Evolutionary conservation across 2,113 vertebrate species (phyloP).

Genomic region (Taxidea taxus): DNA sequence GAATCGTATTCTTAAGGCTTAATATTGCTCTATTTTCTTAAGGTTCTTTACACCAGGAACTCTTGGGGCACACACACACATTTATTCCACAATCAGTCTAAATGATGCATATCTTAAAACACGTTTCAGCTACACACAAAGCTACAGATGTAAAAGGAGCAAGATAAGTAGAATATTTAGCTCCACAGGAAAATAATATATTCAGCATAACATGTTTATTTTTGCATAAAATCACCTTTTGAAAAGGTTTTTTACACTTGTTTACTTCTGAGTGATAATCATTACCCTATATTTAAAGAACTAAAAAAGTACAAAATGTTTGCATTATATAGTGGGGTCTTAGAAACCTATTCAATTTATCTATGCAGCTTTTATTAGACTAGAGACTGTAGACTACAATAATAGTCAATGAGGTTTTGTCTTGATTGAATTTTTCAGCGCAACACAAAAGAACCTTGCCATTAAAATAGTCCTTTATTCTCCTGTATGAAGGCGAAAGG

Average conservation of each 20-base stretch:
- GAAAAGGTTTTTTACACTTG: constrained; percentile 73
- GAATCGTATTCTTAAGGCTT: constrained; percentile 12
- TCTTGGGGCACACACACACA: not conserved
- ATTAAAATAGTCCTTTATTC: constrained; percentile 99
- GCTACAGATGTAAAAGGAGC: constrained; percentile 22
- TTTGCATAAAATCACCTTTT: constrained; percentile 59
- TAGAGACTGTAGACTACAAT: constrained; percentile 92
- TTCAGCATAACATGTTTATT: constrained; percentile 26
- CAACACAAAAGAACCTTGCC: constrained; percentile 98
- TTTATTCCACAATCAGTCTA: constrained; percentile 15
- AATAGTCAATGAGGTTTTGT: constrained; percentile 97
- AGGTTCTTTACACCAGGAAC: not conserved
- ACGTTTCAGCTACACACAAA: not conserved
- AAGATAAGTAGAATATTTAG: not conserved
- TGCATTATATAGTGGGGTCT: constrained; percentile 89
- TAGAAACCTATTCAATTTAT: constrained; percentile 93
- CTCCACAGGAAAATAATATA: constrained; percentile 10
- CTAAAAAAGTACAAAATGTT: constrained; percentile 90
- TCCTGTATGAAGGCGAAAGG: constrained; percentile 91
- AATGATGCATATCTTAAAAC: constrained; percentile 44
- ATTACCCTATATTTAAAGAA: constrained; percentile 89
- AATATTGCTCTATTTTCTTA: not conserved
- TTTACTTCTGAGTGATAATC: constrained; percentile 89
- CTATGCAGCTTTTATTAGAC: constrained; percentile 96
- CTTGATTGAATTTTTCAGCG: constrained; percentile 99